phyloP scores from a whole-genome alignment of 2,797 vertebrate genomes.

The Buceros bicornis region DNA sequence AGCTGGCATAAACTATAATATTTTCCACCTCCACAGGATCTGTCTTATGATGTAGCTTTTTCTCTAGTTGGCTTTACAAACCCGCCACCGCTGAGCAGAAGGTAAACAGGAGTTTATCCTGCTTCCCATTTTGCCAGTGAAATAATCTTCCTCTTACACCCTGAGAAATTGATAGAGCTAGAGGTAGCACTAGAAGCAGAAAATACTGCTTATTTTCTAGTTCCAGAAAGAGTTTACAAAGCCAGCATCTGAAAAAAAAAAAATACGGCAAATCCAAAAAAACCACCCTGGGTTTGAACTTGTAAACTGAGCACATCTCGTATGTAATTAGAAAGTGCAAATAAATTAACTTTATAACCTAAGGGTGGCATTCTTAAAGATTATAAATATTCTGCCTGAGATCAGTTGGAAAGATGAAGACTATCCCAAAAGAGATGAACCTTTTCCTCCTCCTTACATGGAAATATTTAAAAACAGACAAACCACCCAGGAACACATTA shows the following conservation, averaged over 20 bases:
- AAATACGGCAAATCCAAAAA: not conserved
- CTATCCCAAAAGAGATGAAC: not conserved
- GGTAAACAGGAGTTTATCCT: not conserved
- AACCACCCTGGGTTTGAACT: not conserved
- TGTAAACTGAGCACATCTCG: slow-evolving; percentile 15
- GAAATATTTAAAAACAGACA: slow-evolving; percentile 4
- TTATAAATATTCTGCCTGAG: not conserved
- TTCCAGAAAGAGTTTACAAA: not conserved
- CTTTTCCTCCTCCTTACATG: not conserved
- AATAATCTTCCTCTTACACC: not conserved
- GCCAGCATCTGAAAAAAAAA: not conserved
- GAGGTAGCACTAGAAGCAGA: not conserved
- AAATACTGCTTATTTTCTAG: not conserved
- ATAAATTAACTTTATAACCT: slow-evolving; percentile 53
- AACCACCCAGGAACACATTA: not conserved
- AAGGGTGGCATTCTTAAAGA: slow-evolving; percentile 6
- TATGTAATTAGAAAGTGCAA: not conserved
- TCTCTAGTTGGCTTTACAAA: not conserved
- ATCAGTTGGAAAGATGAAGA: not conserved
- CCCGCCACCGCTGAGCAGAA: not conserved
- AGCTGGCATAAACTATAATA: not conserved
- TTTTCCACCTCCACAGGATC: not conserved
- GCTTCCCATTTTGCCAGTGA: not conserved
- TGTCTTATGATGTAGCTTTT: not conserved
- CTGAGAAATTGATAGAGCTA: not conserved